Percentiles rank a stretch among this genome's conserved stretches.
Evolutionary conservation across 2,113 vertebrate species (phyloP).

Genomic region (Gallinago media): DNA sequence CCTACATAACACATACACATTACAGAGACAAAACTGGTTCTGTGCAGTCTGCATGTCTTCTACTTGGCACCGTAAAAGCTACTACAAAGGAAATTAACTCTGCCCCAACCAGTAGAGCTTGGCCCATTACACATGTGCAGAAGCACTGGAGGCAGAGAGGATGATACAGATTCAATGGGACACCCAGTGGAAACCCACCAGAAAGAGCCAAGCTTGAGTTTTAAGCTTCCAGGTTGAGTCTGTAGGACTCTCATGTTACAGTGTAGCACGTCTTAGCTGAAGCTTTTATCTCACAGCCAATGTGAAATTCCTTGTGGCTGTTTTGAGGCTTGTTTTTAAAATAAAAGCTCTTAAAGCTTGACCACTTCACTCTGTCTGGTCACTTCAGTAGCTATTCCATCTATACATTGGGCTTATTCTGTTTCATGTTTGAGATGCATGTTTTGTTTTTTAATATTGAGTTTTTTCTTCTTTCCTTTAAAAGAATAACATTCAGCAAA

Average conservation of each 20-base stretch:
- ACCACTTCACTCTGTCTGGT: not conserved
- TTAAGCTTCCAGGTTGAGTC: not conserved
- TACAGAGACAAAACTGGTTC: not conserved
- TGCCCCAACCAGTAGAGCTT: not conserved
- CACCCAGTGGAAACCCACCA: not conserved
- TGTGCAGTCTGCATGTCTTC: not conserved
- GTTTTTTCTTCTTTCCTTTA: constrained; percentile 16
- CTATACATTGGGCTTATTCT: not conserved
- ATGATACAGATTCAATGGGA: not conserved
- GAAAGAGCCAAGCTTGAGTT: not conserved
- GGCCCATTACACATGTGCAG: not conserved
- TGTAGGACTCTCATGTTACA: not conserved
- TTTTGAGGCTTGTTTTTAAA: not conserved
- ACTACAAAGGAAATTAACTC: not conserved
- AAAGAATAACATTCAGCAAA: constrained; percentile 97
- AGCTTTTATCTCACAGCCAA: not conserved
- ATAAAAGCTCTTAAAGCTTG: not conserved
- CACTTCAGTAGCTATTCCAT: not conserved
- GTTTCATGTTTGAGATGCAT: not conserved
- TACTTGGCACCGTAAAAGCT: not conserved
- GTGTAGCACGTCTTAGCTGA: not conserved
- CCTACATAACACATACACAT: accelerated
- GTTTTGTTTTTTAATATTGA: not conserved
- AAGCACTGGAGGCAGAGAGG: not conserved
- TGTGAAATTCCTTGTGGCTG: not conserved